Base-by-base conservation (phyloP, 2,797 vertebrate species). In the Okamejei kenojei region DNA sequence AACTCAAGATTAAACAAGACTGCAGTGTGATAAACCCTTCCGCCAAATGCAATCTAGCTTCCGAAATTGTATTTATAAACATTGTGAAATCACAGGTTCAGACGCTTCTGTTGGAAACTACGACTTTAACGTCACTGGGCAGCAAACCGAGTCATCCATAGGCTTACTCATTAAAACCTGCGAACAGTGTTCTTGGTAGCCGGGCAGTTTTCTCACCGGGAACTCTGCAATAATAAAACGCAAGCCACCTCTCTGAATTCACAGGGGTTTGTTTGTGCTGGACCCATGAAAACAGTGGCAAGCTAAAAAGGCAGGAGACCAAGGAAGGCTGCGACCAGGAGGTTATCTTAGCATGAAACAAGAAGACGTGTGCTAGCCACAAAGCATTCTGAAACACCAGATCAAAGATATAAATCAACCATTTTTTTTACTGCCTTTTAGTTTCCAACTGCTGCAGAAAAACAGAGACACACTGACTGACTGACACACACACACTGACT, bases 41-140 rank as follows among this genome's bases (percentile, higher is more conserved):
- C 38, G 35, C 68, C 23, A 54, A 92, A 74, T n/a, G 35, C 90
- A 76, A 29, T 17, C 38, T 76, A 13, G 71, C 26, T 35, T 65
- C 84, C 84, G 17, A 9, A 88, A n/a, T 74, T 54, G 90, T 65
- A 91, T 91, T 91, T 54, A 91, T 38, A 74, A 74, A 91, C 63
- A 91, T 73, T 91, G 26, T 38, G 45, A 92, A 76, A 92, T 58
- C 38, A 29, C 35, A 92, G 71, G 68, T 54, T 91, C 35, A 19
- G 71, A 54, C 81, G 9, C 21, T 54, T 84, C 80, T 45, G 38
- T 38, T 26, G 35, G 32, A 74, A 74, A 73, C 68, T 23, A 68
- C 61, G 9, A 38, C 13, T 35, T 71, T n/a, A 26, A 13, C 32
- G 68, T 38, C 68, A 84, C 26, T 21, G 21, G 26, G 26, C 81